Evolutionary conservation across 2,113 vertebrate genomes (phyloP), one percentile per base, ranked within the genome.

Genomic region (Cebidichthys violaceus): DNA sequence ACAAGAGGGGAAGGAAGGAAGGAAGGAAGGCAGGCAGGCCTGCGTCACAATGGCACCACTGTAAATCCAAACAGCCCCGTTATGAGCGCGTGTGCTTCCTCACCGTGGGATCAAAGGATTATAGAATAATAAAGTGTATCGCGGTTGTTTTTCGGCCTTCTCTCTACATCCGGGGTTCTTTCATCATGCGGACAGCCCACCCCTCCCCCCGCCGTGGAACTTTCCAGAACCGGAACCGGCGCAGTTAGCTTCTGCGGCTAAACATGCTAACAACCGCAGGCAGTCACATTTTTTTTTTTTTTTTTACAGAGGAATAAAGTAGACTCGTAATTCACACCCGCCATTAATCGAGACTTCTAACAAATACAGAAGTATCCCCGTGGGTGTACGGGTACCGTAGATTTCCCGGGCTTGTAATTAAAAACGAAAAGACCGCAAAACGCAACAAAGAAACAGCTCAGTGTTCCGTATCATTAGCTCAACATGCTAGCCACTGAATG

Each of bases 201-300:
- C 7, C 18, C 2, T 9, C 41, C 80, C 6, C 27, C 70, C 29
- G 5, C 7, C 6, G 33, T 78, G 84, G 92, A 93, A 93, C 84
- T 83, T 94, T 93, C 90, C 88, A 92, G 87, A 92, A 78, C 50
- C 11, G 27, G 39, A 69, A 54, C 57, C 73, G 52, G 67, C 10
- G 37, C 70, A 14, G 55, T 59, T 81, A 62, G 75, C 71, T 29
- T 5, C 24, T 1, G 37, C 0, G 20, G 69, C 81, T 72, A 75
- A 33, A 33, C 57, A 57, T 2, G 73, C 59, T 59, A 68, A 77
- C 20, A 24, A 5, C 27, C 8, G 33, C 18, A 15, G n/a, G 33
- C 33, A 31, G 29, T n/a, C n/a, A n/a, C n/a, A n/a, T 33, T 33
- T 6, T n/a, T n/a, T n/a, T n/a, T n/a, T n/a, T n/a, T 33, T 1